Evolutionary conservation across 2,113 vertebrate species (phyloP).

Genomic region (Hystrix cristata): DNA sequence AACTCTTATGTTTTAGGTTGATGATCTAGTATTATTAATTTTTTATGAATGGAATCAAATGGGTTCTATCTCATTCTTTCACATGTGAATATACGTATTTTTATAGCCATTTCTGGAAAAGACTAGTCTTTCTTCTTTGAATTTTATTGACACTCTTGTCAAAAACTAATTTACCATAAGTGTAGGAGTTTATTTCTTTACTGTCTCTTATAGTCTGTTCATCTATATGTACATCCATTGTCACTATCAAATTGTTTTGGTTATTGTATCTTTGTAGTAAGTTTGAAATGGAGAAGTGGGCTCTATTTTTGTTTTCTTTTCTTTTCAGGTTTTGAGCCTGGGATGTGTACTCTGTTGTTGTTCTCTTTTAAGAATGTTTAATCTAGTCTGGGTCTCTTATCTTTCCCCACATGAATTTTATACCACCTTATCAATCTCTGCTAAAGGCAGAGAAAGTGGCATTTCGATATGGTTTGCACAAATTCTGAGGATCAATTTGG

Average conservation of each 20-base stretch:
- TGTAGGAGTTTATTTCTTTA: not conserved
- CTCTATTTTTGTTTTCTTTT: not conserved
- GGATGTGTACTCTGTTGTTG: not conserved
- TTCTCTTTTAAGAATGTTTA: not conserved
- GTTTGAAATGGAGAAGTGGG: not conserved
- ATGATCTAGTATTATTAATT: slow-evolving; percentile 3
- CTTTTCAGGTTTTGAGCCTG: not conserved
- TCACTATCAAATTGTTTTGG: not conserved
- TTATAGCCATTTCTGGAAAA: not conserved
- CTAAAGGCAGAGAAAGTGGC: not conserved
- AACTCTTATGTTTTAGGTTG: not conserved
- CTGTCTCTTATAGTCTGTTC: not conserved
- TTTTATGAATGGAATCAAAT: not conserved
- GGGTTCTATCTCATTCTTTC: not conserved
- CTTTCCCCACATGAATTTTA: not conserved
- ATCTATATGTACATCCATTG: not conserved
- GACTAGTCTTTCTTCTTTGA: not conserved
- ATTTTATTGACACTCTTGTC: not conserved
- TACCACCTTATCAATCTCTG: not conserved
- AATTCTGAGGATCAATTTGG: not conserved
- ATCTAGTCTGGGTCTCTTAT: not conserved
- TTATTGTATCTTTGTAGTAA: not conserved
- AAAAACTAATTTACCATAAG: not conserved
- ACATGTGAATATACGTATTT: not conserved
- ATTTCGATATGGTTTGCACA: not conserved